Conservation (phyloP, 2,888 invertebrate species). For the Stenotaenia linearis region DNA sequence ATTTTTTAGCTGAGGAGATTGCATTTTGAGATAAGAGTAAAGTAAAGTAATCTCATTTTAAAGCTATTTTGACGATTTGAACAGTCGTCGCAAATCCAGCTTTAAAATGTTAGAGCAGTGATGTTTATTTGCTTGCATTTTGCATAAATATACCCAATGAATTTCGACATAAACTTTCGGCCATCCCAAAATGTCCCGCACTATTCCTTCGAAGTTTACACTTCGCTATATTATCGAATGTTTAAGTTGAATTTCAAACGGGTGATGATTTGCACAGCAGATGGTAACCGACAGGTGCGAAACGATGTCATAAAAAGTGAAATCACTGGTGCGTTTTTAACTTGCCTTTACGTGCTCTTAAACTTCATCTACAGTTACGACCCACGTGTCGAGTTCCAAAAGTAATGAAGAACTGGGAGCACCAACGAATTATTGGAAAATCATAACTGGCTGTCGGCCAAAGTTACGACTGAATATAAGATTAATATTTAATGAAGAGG, state of each 20-base stretch:
- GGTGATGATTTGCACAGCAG: constrained; percentile 1
- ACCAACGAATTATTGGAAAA: not conserved
- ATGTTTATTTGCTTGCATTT: too few species aligned
- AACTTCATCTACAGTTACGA: not conserved
- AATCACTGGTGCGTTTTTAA: constrained; percentile 11
- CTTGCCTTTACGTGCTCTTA: not conserved
- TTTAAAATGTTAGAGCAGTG: too few species aligned
- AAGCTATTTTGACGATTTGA: too few species aligned
- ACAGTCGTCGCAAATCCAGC: too few species aligned
- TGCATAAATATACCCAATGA: too few species aligned
- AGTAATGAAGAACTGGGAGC: not conserved
- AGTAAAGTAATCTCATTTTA: too few species aligned
- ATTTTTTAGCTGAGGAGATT: too few species aligned
- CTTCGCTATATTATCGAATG: too few species aligned
- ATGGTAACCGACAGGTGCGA: not conserved
- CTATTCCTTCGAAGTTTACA: too few species aligned
- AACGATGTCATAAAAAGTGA: not conserved
- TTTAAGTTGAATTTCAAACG: not conserved
- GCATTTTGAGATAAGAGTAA: too few species aligned
- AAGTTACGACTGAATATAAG: not conserved
- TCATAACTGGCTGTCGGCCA: not conserved
- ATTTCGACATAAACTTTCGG: too few species aligned
- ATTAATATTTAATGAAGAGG: not conserved
- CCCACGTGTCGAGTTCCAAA: not conserved
- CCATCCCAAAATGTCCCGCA: too few species aligned